Base-by-base conservation (phyloP, 2,888 invertebrate genomes). In the Andrena praecox region DNA sequence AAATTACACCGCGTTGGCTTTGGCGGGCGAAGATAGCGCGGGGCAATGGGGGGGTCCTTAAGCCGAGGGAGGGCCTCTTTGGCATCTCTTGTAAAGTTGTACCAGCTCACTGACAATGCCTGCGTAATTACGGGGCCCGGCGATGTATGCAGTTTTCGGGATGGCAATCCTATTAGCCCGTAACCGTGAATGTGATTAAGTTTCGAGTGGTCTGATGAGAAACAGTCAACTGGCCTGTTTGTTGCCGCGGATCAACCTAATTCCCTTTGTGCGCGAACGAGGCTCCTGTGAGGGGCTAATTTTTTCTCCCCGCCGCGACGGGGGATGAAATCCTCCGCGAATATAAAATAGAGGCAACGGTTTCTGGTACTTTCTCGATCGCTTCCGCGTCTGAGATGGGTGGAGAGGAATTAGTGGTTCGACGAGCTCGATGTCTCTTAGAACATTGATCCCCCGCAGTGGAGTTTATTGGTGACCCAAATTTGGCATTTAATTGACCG, bases 141-240 rank as follows among this genome's bases (percentile, higher is more conserved):
- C 60, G 56, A 80, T 80, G 64, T 66, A 60, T 64, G 77, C 24
- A 80, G 64, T 78, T 80, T 77, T 78, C 66, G 60, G 60, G 24
- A 67, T 42, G 16, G 50, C 50, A 70, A 78, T 78, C 52, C 70
- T 62, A 66, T 78, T 80, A 78, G 20, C 42, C 20, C 27, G 64
- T 59, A 60, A 77, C 29, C 50, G 50, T 70, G 35, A 70, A 71
- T 77, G 60, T 33, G 60, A 80, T 78, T 80, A 80, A 54, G 52
- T 66, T 77, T 54, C 70, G 42, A 71, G 50, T 52, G 70, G 52
- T 67, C 64, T 54, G 70, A 70, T 54, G 80, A 66, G 80, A 80
- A 66, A 66, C 66, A 59, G 66, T 77, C 70, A 71, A 66, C 69
- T 31, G 31, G 64, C 42, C 77, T 52, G 64, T 77, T 77, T 42